phyloP scores from a whole-genome alignment of 1,140 invertebrate species.

The Drosophila melanica region DNA sequence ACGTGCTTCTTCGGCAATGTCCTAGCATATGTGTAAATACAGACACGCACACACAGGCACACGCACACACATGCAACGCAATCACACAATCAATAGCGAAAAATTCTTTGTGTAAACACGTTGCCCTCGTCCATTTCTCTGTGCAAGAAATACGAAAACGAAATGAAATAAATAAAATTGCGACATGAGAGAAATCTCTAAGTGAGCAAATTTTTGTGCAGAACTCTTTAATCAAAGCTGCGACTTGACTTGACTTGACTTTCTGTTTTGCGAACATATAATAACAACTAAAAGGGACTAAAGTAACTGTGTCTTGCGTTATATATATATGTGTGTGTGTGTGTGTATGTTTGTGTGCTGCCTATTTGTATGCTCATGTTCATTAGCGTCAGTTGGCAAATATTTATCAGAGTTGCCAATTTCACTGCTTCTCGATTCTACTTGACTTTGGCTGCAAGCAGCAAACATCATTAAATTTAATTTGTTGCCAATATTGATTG shows the following conservation, averaged over 20 bases:
- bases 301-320: neutral
- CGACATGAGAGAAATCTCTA: slow-evolving; percentile 34
- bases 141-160: slow-evolving; percentile 6
- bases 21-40: slow-evolving; percentile 35
- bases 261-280: slow-evolving; percentile 38
- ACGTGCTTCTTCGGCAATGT: slow-evolving; percentile 35
- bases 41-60: slow-evolving; percentile 1
- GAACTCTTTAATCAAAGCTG: slow-evolving; percentile 67
- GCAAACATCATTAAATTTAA: slow-evolving; percentile 80
- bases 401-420: slow-evolving; percentile 68
- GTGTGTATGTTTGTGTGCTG: slow-evolving; percentile 16
- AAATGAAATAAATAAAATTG: neutral
- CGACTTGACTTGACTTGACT: slow-evolving; percentile 24
- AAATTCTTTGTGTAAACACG: slow-evolving; percentile 69
- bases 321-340: too few species aligned
- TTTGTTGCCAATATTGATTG: slow-evolving; percentile 78
- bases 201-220: slow-evolving; percentile 39
- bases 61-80: slow-evolving; percentile 4
- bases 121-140: slow-evolving; percentile 26
- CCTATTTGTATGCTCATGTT: slow-evolving; percentile 74
- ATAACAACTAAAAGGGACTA: neutral
- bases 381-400: slow-evolving; percentile 78
- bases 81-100: slow-evolving; percentile 66
- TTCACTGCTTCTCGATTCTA: slow-evolving; percentile 40
- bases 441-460: slow-evolving; percentile 55